Evolutionary conservation across 2,797 vertebrate species (phyloP), one percentile per base, ranked within the genome.

Genomic region (Gorsachius magnificus): DNA sequence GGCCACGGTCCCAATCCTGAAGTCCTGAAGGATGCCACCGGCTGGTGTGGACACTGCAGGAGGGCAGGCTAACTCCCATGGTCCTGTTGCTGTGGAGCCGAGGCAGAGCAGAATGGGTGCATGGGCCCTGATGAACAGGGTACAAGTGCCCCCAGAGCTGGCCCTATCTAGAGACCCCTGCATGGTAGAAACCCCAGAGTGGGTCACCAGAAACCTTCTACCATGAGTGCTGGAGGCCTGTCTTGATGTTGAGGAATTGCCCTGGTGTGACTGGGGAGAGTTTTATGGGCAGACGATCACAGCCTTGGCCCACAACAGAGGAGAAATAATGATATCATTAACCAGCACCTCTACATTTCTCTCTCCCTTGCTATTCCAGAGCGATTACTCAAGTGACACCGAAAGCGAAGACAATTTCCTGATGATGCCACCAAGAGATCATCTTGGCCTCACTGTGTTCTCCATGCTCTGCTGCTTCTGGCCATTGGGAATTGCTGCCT

Each of bases 381-480:
- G 99, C 0, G 98, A 99, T 97, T 99, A 99, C 96, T 99, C 99
- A 3, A 99, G 99, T 17, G 98, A 99, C 93, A 99, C 99, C 0
- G 99, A 99, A 94, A 99, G 99, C 0, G 99, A 99, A 97, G 99
- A 99, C 96, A 98, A 99, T 97, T 99, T 99, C 97, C 98, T 99
- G 70, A 98, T 99, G 98, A 99, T 99, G 98, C 99, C 99, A 11
- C 99, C 99, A 6, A 97, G 99, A 96, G 99, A 99, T 88, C 99
- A 99, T 89, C 98, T 99, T 46, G 99, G 99, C 78, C 99, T 99
- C 97, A 99, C 99, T 35, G 99, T 99, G 89, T 99, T 99, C 98
- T 99, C 99, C 97, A 99, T 99, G 99, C 98, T 99, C 93, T 99
- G 99, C 98, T 99, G 99, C 97, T 99, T 99, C 98, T 99, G 99